Conservation (phyloP, 1,140 invertebrate genomes). For the Holcopasites calliopsidis region DNA sequence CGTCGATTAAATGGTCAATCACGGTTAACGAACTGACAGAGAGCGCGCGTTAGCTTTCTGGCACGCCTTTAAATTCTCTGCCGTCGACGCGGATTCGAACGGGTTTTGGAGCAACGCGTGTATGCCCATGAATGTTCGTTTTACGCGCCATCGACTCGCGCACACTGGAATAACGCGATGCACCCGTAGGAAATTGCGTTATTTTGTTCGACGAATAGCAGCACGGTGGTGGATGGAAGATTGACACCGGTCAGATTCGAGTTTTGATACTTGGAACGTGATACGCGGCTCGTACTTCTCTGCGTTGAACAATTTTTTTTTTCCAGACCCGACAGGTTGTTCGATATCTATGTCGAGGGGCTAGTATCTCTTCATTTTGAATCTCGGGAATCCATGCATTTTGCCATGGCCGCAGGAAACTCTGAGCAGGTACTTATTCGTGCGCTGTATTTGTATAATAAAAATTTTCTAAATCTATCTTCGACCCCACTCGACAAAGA, state of each 20-base stretch:
- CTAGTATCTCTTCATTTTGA: not conserved
- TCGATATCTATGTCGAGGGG: not conserved
- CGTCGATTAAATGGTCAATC: slow-evolving; percentile 69
- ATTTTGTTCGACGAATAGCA: not conserved
- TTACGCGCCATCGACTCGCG: not conserved
- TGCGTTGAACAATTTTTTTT: no score
- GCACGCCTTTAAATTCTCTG: slow-evolving; percentile 22
- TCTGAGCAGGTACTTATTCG: not conserved
- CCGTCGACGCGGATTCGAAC: not conserved
- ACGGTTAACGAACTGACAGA: slow-evolving; percentile 55
- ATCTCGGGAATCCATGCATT: not conserved
- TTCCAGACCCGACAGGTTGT: not conserved
- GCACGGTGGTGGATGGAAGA: not conserved
- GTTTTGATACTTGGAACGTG: not conserved
- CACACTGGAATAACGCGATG: not conserved
- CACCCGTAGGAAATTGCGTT: not conserved
- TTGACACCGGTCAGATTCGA: not conserved
- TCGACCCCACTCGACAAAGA: no score
- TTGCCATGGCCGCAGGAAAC: not conserved
- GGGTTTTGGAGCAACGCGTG: no score
- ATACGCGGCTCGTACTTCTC: not conserved
- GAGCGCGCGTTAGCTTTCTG: not conserved
- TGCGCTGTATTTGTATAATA: no score
- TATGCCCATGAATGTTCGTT: no score
- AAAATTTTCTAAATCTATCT: no score